phyloP scores from a whole-genome alignment of 2,888 invertebrate genomes.

The Sinelater perroti region DNA sequence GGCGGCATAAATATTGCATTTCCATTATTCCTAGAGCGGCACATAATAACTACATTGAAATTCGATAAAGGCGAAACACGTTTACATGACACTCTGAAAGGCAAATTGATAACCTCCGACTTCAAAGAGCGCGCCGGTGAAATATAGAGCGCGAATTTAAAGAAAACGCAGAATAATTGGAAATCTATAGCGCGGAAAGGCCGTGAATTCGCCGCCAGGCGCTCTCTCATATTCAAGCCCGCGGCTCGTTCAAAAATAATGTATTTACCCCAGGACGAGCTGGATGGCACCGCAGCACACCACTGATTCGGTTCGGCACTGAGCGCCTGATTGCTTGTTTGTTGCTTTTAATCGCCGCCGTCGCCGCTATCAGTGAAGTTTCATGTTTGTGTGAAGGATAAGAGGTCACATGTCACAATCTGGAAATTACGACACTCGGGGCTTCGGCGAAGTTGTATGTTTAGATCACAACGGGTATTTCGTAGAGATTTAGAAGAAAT shows the following conservation, averaged over 20 bases:
- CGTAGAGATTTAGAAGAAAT: too few relatives aligned
- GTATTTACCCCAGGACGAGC: slow-evolving; percentile 2
- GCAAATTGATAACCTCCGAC: slow-evolving; percentile 30
- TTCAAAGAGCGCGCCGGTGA: slow-evolving; percentile 23
- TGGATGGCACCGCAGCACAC: background rate
- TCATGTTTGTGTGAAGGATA: too few relatives aligned
- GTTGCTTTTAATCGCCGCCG: too few relatives aligned
- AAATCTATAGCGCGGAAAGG: slow-evolving; percentile 17
- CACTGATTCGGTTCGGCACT: too few relatives aligned
- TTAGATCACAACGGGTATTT: too few relatives aligned
- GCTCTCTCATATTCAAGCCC: too few relatives aligned
- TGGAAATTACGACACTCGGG: too few relatives aligned
- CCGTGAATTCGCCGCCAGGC: slow-evolving; percentile 11
- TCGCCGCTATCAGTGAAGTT: too few relatives aligned
- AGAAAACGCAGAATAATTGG: slow-evolving; percentile 22
- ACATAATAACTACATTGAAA: slow-evolving; percentile 16
- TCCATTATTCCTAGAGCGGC: slow-evolving; percentile 6
- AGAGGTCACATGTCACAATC: too few relatives aligned
- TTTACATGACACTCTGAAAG: slow-evolving; percentile 27
- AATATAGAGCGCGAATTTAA: slow-evolving; percentile 23
- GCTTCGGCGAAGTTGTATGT: too few relatives aligned
- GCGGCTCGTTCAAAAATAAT: background rate
- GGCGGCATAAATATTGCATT: background rate
- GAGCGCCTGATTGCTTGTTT: too few relatives aligned
- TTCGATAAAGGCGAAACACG: slow-evolving; percentile 24